Evolutionary conservation across 1,140 invertebrate genomes (phyloP), one percentile per base, ranked within the genome.

Genomic region (Diorhabda carinulata): DNA sequence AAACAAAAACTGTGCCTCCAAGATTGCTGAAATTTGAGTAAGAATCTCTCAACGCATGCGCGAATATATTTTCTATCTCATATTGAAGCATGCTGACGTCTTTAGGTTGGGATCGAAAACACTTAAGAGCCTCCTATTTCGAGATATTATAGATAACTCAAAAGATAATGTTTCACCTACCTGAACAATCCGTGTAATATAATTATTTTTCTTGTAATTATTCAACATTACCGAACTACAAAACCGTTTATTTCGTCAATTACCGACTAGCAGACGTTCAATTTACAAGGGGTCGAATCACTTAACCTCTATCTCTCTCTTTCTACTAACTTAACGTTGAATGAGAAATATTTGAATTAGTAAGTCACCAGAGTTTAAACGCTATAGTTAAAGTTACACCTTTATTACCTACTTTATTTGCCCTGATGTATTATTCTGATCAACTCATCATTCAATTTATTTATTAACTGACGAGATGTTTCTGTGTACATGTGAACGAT

Each of bases 251-350:
- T 67, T 67, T 67, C 57, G 57, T 67, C 65, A 67, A 67, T 67
- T 67, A 67, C 43, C 9, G 59, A 67, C 65, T 57, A 56, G 56
- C 65, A 67, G 65, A 67, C 65, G 58, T 67, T 67, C 43, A 67
- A 67, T 67, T 67, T 67, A 67, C 65, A 43, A 67, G 57, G 58
- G 65, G 65, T 67, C 65, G 65, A 67, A 67, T 67, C 65, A 60
- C 58, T 67, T 67, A 67, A 67, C 65, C 65, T 45, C 65, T 56
- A n/a, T 43, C 9, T 40, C 47, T 40, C 43, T 47, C 63, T 62
- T 44, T 43, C 41, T 40, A 61, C 59, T 40, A 43, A 41, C 59
- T 41, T 10, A 60, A 67, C 65, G 44, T 9, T 60, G 65, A 67
- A 67, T 60, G 57, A 67, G 57, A 59, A 59, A 67, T 60, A 67